These are phyloP conservation scores for Branchinecta sandiegonensis DNA, from an alignment of 2,888 invertebrate genomes.

Conservation along the genomic window DNA sequence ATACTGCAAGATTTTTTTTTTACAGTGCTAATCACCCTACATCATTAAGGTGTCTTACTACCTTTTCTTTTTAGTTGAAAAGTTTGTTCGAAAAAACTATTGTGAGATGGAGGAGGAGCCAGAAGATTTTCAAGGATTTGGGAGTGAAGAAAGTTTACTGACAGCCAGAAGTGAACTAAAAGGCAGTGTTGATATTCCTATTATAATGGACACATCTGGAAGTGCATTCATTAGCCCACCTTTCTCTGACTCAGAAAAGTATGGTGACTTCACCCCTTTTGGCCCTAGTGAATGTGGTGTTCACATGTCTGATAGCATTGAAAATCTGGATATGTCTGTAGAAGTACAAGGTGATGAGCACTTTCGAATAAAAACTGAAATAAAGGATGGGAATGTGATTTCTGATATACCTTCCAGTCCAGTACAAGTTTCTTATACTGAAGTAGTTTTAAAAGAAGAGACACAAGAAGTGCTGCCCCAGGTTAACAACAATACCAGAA, in stretches of 20 bases:
- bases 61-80: too few relatives aligned
- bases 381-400: not conserved
- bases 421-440: not conserved
- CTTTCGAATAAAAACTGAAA: not conserved
- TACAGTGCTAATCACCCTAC: too few relatives aligned
- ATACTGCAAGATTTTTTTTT: too few relatives aligned
- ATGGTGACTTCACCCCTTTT: not conserved
- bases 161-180: too few relatives aligned
- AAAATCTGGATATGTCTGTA: not conserved
- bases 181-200: too few relatives aligned
- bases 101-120: too few relatives aligned
- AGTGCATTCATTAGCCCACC: conserved; percentile 10
- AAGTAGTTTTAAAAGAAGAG: not conserved
- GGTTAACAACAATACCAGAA: not conserved
- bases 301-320: not conserved
- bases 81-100: too few relatives aligned
- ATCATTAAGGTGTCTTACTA: too few relatives aligned
- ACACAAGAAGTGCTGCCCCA: not conserved
- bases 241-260: conserved; percentile 3
- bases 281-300: not conserved
- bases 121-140: too few relatives aligned
- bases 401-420: not conserved
- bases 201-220: not conserved
- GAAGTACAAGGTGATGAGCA: not conserved
- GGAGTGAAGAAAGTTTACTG: too few relatives aligned